A percentile compares a stretch with the other conserved stretches of the same genome.
Evolutionary conservation across 2,113 vertebrate species (phyloP).

Genomic region (Trematocara stigmaticum): DNA sequence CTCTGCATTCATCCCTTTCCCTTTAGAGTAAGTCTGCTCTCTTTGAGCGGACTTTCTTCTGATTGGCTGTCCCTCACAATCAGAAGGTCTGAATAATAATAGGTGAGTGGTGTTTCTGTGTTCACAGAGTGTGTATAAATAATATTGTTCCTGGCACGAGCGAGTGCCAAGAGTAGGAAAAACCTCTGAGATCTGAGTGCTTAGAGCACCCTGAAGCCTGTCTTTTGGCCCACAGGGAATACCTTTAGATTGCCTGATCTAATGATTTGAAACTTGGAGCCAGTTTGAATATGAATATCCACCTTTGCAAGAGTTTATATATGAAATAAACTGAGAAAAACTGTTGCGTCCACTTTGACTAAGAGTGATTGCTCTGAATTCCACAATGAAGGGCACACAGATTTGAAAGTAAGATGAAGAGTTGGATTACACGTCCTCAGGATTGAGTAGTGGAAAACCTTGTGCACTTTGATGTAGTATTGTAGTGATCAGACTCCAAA

Average conservation of each 20-base stretch:
- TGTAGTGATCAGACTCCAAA: not conserved
- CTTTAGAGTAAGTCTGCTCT: not conserved
- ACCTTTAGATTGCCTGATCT: not conserved
- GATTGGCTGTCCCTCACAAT: not conserved
- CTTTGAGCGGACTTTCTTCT: not conserved
- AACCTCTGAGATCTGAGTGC: not conserved
- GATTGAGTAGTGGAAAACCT: not conserved
- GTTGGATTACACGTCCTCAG: not conserved
- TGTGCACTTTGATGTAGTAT: not conserved
- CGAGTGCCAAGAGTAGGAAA: not conserved
- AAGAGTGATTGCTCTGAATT: not conserved
- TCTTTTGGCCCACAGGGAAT: not conserved
- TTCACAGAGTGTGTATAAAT: not conserved
- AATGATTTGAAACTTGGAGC: not conserved
- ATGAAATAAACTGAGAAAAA: not conserved
- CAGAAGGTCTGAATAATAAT: not conserved
- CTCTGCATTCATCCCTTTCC: not conserved
- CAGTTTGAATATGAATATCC: not conserved
- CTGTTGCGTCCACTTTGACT: not conserved
- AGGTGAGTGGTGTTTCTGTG: not conserved
- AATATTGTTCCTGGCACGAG: not conserved
- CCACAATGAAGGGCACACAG: not conserved
- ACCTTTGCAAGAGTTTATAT: not conserved
- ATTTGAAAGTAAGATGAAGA: not conserved
- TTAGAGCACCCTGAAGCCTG: not conserved